Evolutionary conservation across 2,888 invertebrate species (phyloP), one percentile per base, ranked within the genome.

Genomic region (Drosophila nr. perissopoda): DNA sequence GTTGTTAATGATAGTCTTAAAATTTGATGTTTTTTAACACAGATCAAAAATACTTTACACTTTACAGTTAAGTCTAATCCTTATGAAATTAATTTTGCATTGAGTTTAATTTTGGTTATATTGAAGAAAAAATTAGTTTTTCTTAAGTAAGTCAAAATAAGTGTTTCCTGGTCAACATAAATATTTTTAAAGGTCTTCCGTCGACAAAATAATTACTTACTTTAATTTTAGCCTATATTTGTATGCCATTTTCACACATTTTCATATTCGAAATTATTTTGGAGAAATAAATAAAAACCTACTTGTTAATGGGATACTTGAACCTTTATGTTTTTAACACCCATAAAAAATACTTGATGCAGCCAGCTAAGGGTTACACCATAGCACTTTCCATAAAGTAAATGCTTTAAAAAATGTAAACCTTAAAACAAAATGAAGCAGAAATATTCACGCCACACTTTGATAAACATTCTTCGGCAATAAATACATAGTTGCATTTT

Each of bases 401-500:
- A 21, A 56, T 52, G 27, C 36, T 54, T 58, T 40, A 21, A 42
- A 65, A 68, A 31, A 53, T 16, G 16, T 4, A 45, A 60, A 67
- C 8, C 13, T n/a, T 56, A 45, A 67, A 65, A 65, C 56, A 65
- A 71, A 76, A 73, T 51, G 33, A 67, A 53, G 34, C 51, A 40
- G 59, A 62, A 62, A 67, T 69, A 69, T 88, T 82, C 69, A 83
- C 72, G 68, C 63, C 73, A 76, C 85, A 42, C 42, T 79, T 71
- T 82, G 59, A 65, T 76, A 67, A 73, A 65, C 68, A 80, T 80
- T 79, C 68, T 69, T 49, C 34, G 65, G 67, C 58, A 70, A 78
- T 83, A 87, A 83, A 87, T 81, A 74, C 80, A 77, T 69, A 84
- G 87, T 78, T 78, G 64, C 68, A 61, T 73, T 86, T 89, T 87